Evolutionary conservation across 2,113 vertebrate genomes (phyloP).

Genomic region (Pseudorhombus dupliciocellatus): DNA sequence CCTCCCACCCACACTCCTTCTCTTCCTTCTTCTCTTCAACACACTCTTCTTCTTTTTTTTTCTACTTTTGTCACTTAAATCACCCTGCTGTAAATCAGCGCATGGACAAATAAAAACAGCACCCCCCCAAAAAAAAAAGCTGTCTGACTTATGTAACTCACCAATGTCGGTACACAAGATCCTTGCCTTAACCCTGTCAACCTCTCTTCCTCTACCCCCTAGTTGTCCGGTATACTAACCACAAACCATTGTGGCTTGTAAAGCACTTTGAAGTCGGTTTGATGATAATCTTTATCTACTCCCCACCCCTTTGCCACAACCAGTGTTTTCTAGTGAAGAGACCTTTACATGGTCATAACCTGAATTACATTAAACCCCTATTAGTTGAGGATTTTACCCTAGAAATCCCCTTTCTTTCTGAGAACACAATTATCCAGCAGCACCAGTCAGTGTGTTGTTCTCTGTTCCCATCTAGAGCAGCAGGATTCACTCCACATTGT

Average conservation of each 20-base stretch:
- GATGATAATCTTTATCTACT: slow-evolving; percentile 59
- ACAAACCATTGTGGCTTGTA: slow-evolving; percentile 31
- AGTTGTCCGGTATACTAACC: slow-evolving; percentile 43
- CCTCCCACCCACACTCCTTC: slow-evolving; percentile 46
- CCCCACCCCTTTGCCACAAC: slow-evolving; percentile 33
- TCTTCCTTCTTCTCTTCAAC: slow-evolving; percentile 27
- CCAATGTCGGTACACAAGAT: slow-evolving; percentile 7
- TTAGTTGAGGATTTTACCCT: slow-evolving; percentile 77
- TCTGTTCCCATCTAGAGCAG: slow-evolving; percentile 68
- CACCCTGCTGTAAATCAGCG: slow-evolving; percentile 12
- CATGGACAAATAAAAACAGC: slow-evolving; percentile 2
- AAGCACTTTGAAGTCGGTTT: slow-evolving; percentile 55
- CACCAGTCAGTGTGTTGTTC: slow-evolving; percentile 70
- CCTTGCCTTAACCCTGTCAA: slow-evolving; percentile 5
- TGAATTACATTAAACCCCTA: slow-evolving; percentile 77
- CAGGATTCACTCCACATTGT: slow-evolving; percentile 77
- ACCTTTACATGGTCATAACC: slow-evolving; percentile 71
- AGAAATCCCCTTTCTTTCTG: slow-evolving; percentile 74
- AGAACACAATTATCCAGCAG: slow-evolving; percentile 76
- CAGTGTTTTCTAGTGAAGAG: slow-evolving; percentile 38
- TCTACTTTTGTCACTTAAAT: slow-evolving; percentile 34
- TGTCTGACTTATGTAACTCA: slow-evolving; percentile 20
- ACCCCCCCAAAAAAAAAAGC: background rate
- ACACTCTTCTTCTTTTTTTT: slow-evolving; percentile 9
- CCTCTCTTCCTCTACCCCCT: slow-evolving; percentile 47